phyloP scores from a whole-genome alignment of 1,140 invertebrate genomes.

The Pseudomyrmex pallidus region DNA sequence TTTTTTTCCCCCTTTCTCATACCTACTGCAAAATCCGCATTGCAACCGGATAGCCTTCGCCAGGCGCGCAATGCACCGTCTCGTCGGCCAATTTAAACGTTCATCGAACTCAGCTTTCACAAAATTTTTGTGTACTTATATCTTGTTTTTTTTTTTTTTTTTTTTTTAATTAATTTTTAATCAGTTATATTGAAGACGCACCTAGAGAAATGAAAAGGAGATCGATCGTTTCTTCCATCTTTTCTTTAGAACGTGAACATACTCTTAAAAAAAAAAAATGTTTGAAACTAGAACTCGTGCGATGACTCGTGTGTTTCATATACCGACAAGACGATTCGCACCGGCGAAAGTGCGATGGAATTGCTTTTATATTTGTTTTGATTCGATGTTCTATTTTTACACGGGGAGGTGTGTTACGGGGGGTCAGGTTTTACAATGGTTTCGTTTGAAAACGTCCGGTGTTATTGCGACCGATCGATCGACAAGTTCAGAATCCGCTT shows the following conservation, averaged over 20 bases:
- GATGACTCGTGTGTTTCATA: background rate
- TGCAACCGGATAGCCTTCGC: constrained; percentile 47
- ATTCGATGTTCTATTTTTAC: constrained; percentile 40
- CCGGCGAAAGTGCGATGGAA: background rate
- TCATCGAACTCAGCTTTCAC: constrained; percentile 26
- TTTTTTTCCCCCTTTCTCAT: constrained; percentile 22
- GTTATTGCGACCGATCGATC: constrained; percentile 51
- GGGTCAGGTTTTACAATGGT: constrained; percentile 17
- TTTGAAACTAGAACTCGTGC: no score
- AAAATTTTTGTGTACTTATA: background rate
- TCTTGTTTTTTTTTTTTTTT: background rate
- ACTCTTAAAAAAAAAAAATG: no score
- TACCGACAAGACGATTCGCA: background rate
- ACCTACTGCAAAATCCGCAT: constrained; percentile 20
- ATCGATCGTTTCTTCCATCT: background rate
- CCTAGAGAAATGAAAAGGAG: background rate
- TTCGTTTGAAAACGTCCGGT: constrained; percentile 37
- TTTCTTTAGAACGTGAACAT: background rate
- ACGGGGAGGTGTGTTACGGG: background rate
- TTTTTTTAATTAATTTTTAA: background rate
- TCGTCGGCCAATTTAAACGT: constrained; percentile 61
- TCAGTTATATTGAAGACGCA: background rate
- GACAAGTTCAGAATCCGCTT: constrained; percentile 24
- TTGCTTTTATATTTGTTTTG: constrained; percentile 51
- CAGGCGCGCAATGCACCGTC: constrained; percentile 41